Conservation (phyloP, 2,797 vertebrate species). For the Diceros bicornis region DNA sequence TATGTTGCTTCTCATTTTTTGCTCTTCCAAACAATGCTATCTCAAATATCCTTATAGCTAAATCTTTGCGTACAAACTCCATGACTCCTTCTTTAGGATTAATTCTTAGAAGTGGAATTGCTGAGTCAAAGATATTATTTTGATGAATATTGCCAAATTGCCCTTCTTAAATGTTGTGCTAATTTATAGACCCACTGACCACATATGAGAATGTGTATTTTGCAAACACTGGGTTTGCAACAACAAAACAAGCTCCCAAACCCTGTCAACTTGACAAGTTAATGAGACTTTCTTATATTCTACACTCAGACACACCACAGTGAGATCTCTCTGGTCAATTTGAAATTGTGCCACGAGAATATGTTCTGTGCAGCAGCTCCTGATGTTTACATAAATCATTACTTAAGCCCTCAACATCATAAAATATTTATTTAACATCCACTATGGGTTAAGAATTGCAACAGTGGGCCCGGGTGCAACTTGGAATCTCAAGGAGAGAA, state of each 20-base stretch:
- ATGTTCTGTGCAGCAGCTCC: neutral
- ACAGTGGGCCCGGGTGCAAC: neutral
- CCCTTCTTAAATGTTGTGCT: neutral
- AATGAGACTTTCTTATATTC: neutral
- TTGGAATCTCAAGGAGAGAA: neutral
- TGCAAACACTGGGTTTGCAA: neutral
- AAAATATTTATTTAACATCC: slow-evolving; percentile 70
- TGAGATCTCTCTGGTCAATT: neutral
- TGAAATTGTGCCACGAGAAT: neutral
- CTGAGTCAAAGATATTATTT: neutral
- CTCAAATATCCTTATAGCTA: neutral
- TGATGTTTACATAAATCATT: slow-evolving; percentile 61
- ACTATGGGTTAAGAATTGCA: neutral
- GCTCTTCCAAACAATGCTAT: neutral
- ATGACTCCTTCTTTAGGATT: neutral
- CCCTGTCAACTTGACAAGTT: neutral
- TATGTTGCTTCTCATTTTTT: neutral
- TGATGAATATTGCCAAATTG: neutral
- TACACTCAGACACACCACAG: neutral
- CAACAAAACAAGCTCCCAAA: neutral
- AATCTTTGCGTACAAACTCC: neutral
- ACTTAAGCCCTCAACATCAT: slow-evolving; percentile 64
- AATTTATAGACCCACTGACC: neutral
- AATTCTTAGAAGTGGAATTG: neutral
- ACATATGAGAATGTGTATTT: neutral